These are phyloP conservation scores for Riparia riparia DNA, from an alignment of 2,113 vertebrate species.

Conservation along the genomic window DNA sequence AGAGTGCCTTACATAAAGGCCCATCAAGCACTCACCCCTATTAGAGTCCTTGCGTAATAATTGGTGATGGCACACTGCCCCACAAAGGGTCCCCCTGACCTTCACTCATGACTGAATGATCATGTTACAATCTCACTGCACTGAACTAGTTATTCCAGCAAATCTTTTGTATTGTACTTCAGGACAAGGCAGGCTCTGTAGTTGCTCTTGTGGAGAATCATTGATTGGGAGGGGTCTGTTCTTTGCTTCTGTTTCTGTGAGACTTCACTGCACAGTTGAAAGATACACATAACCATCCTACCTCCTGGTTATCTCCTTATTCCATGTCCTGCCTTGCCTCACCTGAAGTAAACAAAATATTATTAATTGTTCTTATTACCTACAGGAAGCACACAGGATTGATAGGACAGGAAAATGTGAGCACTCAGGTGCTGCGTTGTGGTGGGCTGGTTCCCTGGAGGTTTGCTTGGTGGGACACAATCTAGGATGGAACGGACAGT, in stretches of 20 bases:
- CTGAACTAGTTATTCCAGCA: not conserved
- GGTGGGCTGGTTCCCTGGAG: not conserved
- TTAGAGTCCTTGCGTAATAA: not conserved
- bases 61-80: not conserved
- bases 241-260: not conserved
- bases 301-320: not conserved
- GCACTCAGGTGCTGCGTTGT: not conserved
- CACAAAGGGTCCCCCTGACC: not conserved
- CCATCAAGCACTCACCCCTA: not conserved
- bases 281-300: not conserved
- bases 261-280: not conserved
- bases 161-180: not conserved
- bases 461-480: not conserved
- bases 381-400: not conserved
- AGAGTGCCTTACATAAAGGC: not conserved
- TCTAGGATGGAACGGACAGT: not conserved
- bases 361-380: not conserved
- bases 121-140: not conserved
- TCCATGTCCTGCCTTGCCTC: not conserved
- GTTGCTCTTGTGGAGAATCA: not conserved
- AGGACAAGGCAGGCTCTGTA: not conserved
- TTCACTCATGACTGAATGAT: not conserved
- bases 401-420: not conserved
- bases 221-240: not conserved
- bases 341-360: not conserved